These are phyloP conservation scores for Brachyrhaphis roseni DNA, from an alignment of 2,797 vertebrate species.

Conservation along the genomic window DNA sequence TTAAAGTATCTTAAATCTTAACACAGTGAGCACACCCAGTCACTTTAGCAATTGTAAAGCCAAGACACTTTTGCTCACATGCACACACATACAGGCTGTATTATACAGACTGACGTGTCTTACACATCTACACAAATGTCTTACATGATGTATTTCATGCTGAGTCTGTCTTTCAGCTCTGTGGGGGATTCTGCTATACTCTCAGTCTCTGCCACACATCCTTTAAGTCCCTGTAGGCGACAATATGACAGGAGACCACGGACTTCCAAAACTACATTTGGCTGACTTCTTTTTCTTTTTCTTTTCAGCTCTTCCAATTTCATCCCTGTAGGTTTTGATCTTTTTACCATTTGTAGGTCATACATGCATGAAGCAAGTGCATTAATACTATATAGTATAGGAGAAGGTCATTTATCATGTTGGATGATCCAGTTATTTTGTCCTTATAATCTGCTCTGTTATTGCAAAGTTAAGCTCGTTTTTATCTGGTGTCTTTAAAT, in stretches of 20 bases:
- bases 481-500: neutral
- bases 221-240: conserved; percentile 45
- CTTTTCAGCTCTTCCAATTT: neutral
- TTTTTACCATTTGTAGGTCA: conserved; percentile 39
- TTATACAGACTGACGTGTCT: conserved; percentile 22
- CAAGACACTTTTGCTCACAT: neutral
- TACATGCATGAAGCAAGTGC: conserved; percentile 18
- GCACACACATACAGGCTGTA: neutral
- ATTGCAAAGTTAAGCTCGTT: neutral
- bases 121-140: conserved; percentile 41
- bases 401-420: conserved; percentile 26
- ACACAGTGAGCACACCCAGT: conserved; percentile 10
- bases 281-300: conserved; percentile 15
- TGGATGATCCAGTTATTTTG: conserved; percentile 11
- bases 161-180: conserved; percentile 49
- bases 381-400: conserved; percentile 23
- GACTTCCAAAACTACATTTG: conserved; percentile 35
- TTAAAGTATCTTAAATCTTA: conserved; percentile 18
- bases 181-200: conserved; percentile 34
- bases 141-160: conserved; percentile 52
- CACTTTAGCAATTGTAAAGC: neutral
- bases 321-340: conserved; percentile 30
- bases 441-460: neutral
- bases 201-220: conserved; percentile 43
- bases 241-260: conserved; percentile 43